Conservation (phyloP, 64 coral and sea anemone genomes). For the Exaiptasia diaphana region DNA sequence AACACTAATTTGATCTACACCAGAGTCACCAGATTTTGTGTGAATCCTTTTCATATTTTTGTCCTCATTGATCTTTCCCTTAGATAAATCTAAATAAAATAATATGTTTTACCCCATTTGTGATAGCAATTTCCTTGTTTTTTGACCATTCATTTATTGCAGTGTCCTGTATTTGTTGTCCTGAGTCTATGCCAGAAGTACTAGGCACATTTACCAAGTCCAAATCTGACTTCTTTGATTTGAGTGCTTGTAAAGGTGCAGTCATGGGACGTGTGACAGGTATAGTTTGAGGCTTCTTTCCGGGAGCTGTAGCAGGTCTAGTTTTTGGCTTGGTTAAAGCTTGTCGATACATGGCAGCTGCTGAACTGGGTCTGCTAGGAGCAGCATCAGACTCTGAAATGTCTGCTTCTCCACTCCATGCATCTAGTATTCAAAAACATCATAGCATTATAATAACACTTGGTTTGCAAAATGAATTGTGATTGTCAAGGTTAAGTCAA, state of each 20-base stretch:
- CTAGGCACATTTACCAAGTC: background rate
- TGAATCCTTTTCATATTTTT: no score
- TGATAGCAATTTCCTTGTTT: conserved; percentile 53
- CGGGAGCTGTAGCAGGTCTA: conserved; percentile 66
- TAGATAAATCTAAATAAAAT: no score
- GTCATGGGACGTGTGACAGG: conserved; percentile 64
- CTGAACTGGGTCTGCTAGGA: conserved; percentile 81
- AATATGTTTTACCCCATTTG: conserved; percentile 38
- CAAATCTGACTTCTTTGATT: background rate
- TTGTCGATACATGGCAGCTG: conserved; percentile 54
- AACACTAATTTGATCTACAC: no score
- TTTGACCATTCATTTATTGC: background rate
- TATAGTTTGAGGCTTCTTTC: background rate
- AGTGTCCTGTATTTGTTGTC: conserved; percentile 4
- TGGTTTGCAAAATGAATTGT: background rate
- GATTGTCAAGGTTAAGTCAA: no score
- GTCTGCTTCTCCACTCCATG: conserved; percentile 83
- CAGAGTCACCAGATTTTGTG: no score
- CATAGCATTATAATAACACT: background rate
- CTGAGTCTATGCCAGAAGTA: conserved; percentile 23
- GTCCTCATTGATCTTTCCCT: no score
- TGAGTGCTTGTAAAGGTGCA: background rate
- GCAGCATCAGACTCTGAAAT: conserved; percentile 82
- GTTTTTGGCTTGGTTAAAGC: conserved; percentile 13
- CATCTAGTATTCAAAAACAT: no score